Evolutionary conservation across 2,797 vertebrate genomes (phyloP).

Genomic region (Heliangelus exortis): DNA sequence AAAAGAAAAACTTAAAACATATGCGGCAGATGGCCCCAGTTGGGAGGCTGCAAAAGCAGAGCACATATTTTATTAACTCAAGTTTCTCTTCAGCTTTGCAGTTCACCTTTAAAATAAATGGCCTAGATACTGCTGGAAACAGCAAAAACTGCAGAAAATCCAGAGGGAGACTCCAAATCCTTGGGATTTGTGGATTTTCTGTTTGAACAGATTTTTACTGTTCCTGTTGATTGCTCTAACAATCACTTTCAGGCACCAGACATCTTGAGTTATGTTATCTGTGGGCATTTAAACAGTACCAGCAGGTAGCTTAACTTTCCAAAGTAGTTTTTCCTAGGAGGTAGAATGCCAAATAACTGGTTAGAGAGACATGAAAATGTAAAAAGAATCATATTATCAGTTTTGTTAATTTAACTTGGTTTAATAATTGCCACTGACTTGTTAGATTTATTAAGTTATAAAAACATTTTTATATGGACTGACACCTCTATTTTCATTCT

Average conservation of each 20-base stretch:
- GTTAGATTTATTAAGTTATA: slow-evolving; percentile 78
- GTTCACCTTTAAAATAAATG: slow-evolving; percentile 66
- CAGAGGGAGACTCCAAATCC: slow-evolving; percentile 51
- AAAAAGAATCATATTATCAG: slow-evolving; percentile 65
- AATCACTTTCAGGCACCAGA: slow-evolving; percentile 55
- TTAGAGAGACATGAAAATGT: slow-evolving; percentile 58
- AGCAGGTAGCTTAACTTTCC: slow-evolving; percentile 61
- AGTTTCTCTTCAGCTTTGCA: slow-evolving; percentile 57
- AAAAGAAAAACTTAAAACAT: not conserved
- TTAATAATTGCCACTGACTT: slow-evolving; percentile 74
- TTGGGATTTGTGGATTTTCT: slow-evolving; percentile 63
- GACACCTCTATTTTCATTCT: slow-evolving; percentile 82
- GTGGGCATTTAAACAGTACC: slow-evolving; percentile 65
- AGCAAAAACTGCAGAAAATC: slow-evolving; percentile 60
- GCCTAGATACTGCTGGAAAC: slow-evolving; percentile 52
- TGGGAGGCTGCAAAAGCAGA: slow-evolving; percentile 22
- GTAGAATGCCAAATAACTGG: slow-evolving; percentile 42
- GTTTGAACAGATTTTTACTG: slow-evolving; percentile 66
- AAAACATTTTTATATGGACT: slow-evolving; percentile 81
- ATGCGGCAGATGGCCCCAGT: not conserved
- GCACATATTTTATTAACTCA: slow-evolving; percentile 43
- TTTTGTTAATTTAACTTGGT: slow-evolving; percentile 76
- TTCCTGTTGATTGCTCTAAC: slow-evolving; percentile 65
- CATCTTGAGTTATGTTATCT: slow-evolving; percentile 60
- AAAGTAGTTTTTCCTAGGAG: slow-evolving; percentile 37